phyloP scores from a whole-genome alignment of 2,797 vertebrate genomes.

The Salmo trutta region DNA sequence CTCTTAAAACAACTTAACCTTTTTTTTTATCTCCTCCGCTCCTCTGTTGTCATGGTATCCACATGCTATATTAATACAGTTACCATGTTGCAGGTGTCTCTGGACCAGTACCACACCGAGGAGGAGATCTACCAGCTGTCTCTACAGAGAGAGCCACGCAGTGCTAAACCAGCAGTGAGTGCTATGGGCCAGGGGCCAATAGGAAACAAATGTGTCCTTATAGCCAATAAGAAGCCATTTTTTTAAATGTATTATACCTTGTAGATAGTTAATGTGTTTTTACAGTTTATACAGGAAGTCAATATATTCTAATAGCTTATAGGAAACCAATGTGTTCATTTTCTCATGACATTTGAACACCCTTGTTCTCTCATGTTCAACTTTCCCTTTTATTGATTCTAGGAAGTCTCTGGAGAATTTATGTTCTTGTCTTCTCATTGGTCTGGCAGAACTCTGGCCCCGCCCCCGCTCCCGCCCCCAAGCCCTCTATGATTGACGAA shows the following conservation, averaged over 20 bases:
- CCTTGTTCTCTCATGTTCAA: not conserved
- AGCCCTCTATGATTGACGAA: slow-evolving; percentile 80
- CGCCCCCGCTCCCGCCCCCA: slow-evolving; percentile 52
- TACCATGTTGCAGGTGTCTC: slow-evolving; percentile 77
- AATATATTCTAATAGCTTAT: not conserved
- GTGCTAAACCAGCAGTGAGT: slow-evolving; percentile 72
- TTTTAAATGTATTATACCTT: too few species aligned
- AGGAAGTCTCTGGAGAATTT: not conserved
- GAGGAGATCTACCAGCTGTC: slow-evolving; percentile 93
- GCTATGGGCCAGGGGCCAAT: not conserved
- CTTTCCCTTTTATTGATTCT: not conserved
- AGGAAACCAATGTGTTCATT: slow-evolving; percentile 8
- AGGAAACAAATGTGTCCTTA: not conserved
- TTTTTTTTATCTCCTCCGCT: too few species aligned
- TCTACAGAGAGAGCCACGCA: slow-evolving; percentile 84
- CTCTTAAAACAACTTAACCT: not conserved
- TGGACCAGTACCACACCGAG: slow-evolving; percentile 91
- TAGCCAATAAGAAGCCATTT: too few species aligned
- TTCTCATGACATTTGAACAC: slow-evolving; percentile 14
- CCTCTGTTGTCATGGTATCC: not conserved
- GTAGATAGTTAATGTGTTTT: too few species aligned
- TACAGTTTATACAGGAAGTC: too few species aligned
- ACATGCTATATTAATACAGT: not conserved
- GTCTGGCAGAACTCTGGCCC: slow-evolving; percentile 69
- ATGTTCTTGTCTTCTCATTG: not conserved